Percentiles rank a stretch among this genome's conserved stretches.
Evolutionary conservation across 2,888 invertebrate genomes (phyloP).

Genomic region (Smittia sp.): DNA sequence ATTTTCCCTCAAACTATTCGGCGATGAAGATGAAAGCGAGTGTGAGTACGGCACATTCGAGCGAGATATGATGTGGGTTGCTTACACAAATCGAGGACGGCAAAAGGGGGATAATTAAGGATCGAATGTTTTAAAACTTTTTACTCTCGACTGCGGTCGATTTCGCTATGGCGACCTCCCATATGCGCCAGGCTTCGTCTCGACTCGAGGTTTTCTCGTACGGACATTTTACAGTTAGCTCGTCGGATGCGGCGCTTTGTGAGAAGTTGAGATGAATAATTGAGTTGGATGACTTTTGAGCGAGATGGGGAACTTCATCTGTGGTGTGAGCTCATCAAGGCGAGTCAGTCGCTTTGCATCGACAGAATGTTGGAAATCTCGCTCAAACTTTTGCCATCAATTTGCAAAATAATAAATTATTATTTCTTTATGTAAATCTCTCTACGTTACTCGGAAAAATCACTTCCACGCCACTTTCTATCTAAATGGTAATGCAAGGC

Average conservation of each 20-base stretch:
- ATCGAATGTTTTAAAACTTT: conserved; percentile 25
- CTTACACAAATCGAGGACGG: conserved; percentile 1
- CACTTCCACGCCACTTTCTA: background rate
- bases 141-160: conserved; percentile 22
- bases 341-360: too few species aligned
- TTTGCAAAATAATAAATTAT: background rate
- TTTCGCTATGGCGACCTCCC: conserved; percentile 18
- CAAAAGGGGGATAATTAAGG: conserved; percentile 25
- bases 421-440: background rate
- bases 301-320: too few species aligned
- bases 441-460: too few species aligned
- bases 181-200: background rate
- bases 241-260: background rate
- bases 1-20: conserved; percentile 7
- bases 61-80: conserved; percentile 27
- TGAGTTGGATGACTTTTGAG: conserved; percentile 1
- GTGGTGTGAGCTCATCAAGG: too few species aligned
- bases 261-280: conserved; percentile 7
- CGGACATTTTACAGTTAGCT: background rate
- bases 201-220: background rate
- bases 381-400: too few species aligned
- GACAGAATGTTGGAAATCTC: too few species aligned
- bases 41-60: background rate
- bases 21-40: background rate
- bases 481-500: background rate